Evolutionary conservation across 2,888 invertebrate genomes (phyloP).

Genomic region (Macaria liturata): DNA sequence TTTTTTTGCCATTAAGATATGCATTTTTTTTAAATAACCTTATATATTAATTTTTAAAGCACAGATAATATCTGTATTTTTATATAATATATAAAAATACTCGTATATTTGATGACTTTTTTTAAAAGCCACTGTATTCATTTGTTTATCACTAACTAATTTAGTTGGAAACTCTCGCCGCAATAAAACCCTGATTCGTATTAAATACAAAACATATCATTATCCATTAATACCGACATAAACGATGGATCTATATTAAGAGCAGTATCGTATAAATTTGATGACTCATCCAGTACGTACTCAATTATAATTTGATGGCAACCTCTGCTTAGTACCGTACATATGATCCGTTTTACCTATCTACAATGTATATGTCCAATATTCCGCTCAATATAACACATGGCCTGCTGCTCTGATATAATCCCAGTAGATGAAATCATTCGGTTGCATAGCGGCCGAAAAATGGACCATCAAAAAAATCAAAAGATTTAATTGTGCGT

Average conservation of each 20-base stretch:
- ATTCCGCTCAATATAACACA: slow-evolving; percentile 13
- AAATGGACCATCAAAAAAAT: slow-evolving; percentile 20
- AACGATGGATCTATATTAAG: not conserved
- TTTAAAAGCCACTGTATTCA: too few species aligned
- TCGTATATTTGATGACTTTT: too few species aligned
- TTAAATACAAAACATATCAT: too few species aligned
- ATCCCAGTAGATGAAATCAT: slow-evolving; percentile 31
- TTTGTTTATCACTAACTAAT: too few species aligned
- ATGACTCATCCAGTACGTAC: slow-evolving; percentile 4
- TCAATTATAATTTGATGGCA: slow-evolving; percentile 7
- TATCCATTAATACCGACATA: not conserved
- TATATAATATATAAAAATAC: too few species aligned
- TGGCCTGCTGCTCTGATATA: slow-evolving; percentile 18
- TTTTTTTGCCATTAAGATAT: too few species aligned
- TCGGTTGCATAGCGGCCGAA: slow-evolving; percentile 22
- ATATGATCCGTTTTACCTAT: not conserved
- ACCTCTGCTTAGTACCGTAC: slow-evolving; percentile 4
- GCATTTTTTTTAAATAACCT: too few species aligned
- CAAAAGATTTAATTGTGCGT: not conserved
- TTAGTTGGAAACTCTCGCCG: too few species aligned
- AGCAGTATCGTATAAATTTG: slow-evolving; percentile 4
- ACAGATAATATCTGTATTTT: too few species aligned
- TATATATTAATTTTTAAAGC: too few species aligned
- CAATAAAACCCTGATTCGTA: too few species aligned
- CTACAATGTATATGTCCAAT: not conserved